These are phyloP conservation scores for Geococcyx californianus DNA, from an alignment of 2,113 vertebrate genomes.

Conservation along the genomic window DNA sequence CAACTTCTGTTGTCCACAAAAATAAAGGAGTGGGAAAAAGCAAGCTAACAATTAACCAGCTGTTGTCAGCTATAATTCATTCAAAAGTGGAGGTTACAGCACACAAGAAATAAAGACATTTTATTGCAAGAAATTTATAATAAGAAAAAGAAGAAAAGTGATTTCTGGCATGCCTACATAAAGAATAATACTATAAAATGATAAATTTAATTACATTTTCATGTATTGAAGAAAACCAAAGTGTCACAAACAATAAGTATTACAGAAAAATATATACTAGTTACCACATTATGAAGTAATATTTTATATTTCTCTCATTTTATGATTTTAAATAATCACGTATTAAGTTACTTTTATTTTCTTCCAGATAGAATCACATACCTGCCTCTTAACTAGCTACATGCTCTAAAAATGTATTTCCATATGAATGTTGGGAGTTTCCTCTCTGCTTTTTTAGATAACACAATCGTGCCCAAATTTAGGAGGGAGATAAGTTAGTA, in stretches of 20 bases:
- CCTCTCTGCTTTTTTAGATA: not conserved
- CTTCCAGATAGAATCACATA: not conserved
- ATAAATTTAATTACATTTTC: not conserved
- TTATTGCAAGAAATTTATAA: not conserved
- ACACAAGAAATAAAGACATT: not conserved
- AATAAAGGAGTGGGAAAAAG: not conserved
- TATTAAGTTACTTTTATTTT: not conserved
- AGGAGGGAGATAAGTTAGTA: conserved; percentile 21
- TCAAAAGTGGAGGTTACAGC: not conserved
- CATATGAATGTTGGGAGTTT: not conserved
- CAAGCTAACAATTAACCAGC: not conserved
- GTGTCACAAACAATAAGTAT: not conserved
- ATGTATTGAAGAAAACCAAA: not conserved
- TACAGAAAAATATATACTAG: not conserved
- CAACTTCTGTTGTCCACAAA: not conserved
- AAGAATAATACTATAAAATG: not conserved
- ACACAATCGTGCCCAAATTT: not conserved
- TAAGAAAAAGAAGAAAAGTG: not conserved
- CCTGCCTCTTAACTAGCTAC: not conserved
- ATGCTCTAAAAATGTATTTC: not conserved
- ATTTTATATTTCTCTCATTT: not conserved
- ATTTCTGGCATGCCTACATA: not conserved
- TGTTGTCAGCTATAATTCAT: not conserved
- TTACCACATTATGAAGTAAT: not conserved
- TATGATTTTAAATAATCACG: not conserved